Evolutionary conservation across 2,797 vertebrate species (phyloP).

Genomic region (Acanthis flammea): DNA sequence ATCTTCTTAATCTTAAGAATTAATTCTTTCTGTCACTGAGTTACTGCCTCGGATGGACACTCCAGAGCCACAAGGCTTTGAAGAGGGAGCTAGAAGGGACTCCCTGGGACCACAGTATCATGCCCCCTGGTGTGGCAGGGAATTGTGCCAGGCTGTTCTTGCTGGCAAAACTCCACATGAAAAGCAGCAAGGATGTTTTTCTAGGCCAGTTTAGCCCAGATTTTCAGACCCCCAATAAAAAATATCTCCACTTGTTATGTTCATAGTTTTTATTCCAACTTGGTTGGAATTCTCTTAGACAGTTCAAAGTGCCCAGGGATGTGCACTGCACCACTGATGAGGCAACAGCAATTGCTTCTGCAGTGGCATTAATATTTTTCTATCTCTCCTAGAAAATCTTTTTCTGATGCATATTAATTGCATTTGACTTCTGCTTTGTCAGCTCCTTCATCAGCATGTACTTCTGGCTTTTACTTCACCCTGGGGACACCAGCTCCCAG

Average conservation of each 20-base stretch:
- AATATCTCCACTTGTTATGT: background rate
- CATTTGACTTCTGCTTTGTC: constrained; percentile 14
- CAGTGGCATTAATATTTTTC: background rate
- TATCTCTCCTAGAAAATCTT: background rate
- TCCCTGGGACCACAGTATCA: background rate
- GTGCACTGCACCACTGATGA: background rate
- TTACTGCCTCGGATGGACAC: background rate
- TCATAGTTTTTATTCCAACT: background rate
- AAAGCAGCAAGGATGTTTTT: background rate
- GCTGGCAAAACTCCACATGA: background rate
- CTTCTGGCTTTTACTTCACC: background rate
- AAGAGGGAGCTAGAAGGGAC: background rate
- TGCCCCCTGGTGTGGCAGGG: background rate
- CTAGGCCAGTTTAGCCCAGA: background rate
- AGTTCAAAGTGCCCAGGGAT: background rate
- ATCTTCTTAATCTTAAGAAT: background rate
- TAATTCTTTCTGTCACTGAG: background rate
- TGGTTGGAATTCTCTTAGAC: background rate
- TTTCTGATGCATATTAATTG: constrained; percentile 1
- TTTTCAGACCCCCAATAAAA: background rate
- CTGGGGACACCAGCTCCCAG: background rate
- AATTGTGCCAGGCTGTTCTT: background rate
- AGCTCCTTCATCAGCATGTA: background rate
- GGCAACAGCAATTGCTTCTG: background rate
- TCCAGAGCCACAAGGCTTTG: background rate